Evolutionary conservation across 2,113 vertebrate species (phyloP).

Genomic region (Trogon surrucura): DNA sequence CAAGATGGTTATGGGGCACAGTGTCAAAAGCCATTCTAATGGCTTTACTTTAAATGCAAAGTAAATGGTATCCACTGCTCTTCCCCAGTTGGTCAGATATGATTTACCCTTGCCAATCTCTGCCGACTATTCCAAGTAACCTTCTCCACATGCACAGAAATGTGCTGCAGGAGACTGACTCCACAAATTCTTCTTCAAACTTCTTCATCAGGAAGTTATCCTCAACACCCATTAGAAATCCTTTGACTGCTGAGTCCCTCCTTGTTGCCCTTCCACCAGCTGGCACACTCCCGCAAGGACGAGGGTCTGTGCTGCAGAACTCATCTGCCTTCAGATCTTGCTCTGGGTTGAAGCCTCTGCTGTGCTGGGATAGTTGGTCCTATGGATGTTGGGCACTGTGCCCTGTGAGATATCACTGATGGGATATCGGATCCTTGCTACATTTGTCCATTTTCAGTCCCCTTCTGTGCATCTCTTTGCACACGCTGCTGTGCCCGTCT

Average conservation of each 20-base stretch:
- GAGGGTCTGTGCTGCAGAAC: not conserved
- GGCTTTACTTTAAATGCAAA: too few species aligned
- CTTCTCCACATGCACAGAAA: not conserved
- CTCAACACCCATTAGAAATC: not conserved
- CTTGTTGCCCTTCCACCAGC: not conserved
- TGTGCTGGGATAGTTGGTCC: not conserved
- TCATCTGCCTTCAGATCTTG: not conserved
- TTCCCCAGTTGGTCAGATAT: too few species aligned
- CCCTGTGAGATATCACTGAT: not conserved
- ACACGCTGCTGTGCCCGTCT: not conserved
- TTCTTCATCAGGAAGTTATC: not conserved
- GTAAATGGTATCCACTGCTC: too few species aligned
- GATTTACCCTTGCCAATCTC: too few species aligned
- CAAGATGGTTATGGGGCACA: not conserved
- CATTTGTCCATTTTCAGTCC: not conserved
- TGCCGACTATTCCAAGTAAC: too few species aligned
- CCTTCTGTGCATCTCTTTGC: not conserved
- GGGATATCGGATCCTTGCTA: fast-evolving
- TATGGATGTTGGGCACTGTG: not conserved
- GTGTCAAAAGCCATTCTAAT: too few species aligned
- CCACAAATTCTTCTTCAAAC: not conserved
- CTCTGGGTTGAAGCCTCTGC: fast-evolving
- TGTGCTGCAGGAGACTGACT: not conserved
- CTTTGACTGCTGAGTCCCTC: not conserved
- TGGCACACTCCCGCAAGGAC: not conserved